Evolutionary conservation across 2,113 vertebrate species (phyloP), one percentile per base, ranked within the genome.

Genomic region (Planiliza haematocheilus): DNA sequence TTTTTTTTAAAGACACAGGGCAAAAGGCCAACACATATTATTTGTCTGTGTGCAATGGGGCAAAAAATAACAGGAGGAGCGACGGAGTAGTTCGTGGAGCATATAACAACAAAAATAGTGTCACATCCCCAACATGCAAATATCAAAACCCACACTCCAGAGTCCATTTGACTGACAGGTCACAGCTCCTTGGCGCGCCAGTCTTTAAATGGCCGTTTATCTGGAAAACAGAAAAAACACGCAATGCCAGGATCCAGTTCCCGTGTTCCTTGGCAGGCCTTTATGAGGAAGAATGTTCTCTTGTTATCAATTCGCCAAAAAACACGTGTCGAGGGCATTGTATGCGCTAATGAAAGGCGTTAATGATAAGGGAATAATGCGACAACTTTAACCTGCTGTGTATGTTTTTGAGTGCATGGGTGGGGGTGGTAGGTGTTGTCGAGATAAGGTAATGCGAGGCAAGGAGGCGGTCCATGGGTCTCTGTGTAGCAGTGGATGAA

Each of bases 231-330:
- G 69, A 65, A 72, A 30, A 30, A 30, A 30, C 24, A 30, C 5
- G 24, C 50, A 69, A 51, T 65, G 36, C 36, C 62, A 46, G 64
- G 75, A 63, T 83, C 49, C 8, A 78, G 60, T 20, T 77, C 65
- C 50, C 74, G 52, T 78, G 39, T 69, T 75, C 55, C 41, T 63
- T 83, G 70, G 53, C 59, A 78, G 39, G n/a, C 5, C 21, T 17
- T 14, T 60, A 46, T 49, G 38, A 55, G 58, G 30, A 70, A 76
- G 1, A 81, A 78, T 86, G 85, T 87, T 75, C 37, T 64, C 10
- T 79, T 88, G n/a, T 89, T 84, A 88, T 91, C 66, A 62, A 71
- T 56, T 77, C 79, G 65, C 48, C 53, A 49, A 83, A 82, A 53
- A 70, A 84, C 88, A 90, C 34, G 55, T 80, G 86, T 75, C 77